Base-by-base conservation (phyloP, 2,113 vertebrate genomes). In the Halichoerus grypus region DNA sequence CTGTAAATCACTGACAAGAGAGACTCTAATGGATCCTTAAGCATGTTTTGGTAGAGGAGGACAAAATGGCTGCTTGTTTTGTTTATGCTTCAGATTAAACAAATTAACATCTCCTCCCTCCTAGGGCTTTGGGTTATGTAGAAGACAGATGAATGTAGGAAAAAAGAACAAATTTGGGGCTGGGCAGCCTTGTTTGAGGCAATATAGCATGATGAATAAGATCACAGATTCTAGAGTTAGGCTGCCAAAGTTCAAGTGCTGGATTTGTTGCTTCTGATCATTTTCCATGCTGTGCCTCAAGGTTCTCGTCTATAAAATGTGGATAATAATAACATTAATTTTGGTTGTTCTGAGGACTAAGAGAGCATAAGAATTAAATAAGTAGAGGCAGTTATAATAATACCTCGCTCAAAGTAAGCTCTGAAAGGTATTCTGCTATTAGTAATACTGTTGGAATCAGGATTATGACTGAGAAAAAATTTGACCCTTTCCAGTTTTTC, bases 1-100 rank as follows among this genome's bases (percentile, higher is more conserved):
- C 92, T 97, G 95, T 98, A 98, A 98, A 84, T 96, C 94, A 94
- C 6, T 86, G 96, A 96, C 76, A 97, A 76, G 86, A 97, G 81
- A 95, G 71, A 94, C 36, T 89, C 96, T 96, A 95, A 98, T 97
- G 94, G 96, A 91, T 91, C 92, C 82, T 72, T 95, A 46, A 67
- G 96, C 82, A 90, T 72, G 96, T 98, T 95, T 98, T 97, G 84
- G 97, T 97, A 1, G 59, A 90, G 55, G 87, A 95, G 95, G 39
- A 81, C 42, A 97, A 96, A 94, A 96, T 31, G 92, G 65, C 53
- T 97, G 69, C 95, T 97, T 94, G 84, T 94, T 97, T 96, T 98
- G 80, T 96, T 98, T 97, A 87, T 67, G 81, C 51, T 92, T 19
- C 36, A 65, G 83, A 94, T 80, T 93, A 92, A 97, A 97, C 84